phyloP scores from a whole-genome alignment of 37 sponge, comb jelly and placozoan species.

The Halisarca cf. caerulea region DNA sequence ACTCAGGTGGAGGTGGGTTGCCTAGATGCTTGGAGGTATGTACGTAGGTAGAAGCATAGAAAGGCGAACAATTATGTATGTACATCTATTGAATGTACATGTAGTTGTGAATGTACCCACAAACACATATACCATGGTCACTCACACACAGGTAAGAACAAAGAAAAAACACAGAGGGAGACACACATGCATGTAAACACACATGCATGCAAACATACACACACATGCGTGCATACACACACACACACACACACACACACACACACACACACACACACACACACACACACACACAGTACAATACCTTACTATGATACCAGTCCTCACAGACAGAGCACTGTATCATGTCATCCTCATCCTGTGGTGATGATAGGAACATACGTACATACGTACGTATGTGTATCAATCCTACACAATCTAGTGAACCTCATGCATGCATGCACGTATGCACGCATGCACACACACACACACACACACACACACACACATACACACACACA shows the following conservation, averaged over 20 bases:
- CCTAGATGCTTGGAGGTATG: constrained; percentile 60
- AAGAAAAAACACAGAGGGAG: too few relatives aligned
- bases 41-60: not conserved
- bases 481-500: too few relatives aligned
- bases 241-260: not conserved
- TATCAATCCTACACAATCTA: not conserved
- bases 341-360: constrained; percentile 92
- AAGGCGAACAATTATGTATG: not conserved
- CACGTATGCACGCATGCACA: not conserved
- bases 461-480: too few relatives aligned
- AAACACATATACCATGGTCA: not conserved
- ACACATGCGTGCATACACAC: too few relatives aligned
- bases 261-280: not conserved
- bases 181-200: too few relatives aligned
- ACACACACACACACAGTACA: constrained; percentile 13
- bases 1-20: constrained; percentile 39
- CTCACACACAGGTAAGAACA: constrained; percentile 31
- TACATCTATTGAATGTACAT: not conserved
- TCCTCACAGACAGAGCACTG: constrained; percentile 98
- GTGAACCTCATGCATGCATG: not conserved
- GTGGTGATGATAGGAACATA: not conserved
- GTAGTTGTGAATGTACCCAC: not conserved
- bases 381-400: not conserved
- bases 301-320: constrained; percentile 94
- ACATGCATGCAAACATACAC: too few relatives aligned